Evolutionary conservation across 1,140 invertebrate species (phyloP), one percentile per base, ranked within the genome.

Genomic region (Drosophila kikkawai): DNA sequence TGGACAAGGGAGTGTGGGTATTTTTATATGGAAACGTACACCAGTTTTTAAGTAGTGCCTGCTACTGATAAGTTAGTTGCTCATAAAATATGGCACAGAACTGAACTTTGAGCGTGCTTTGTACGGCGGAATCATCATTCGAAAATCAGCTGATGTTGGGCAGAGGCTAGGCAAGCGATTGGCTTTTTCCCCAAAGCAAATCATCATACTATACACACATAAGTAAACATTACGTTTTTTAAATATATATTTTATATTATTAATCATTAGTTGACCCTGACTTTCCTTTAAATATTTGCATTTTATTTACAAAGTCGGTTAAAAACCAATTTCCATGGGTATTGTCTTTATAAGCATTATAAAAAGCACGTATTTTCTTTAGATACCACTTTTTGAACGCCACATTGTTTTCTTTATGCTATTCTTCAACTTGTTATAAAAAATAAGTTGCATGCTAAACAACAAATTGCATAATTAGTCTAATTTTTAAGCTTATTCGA

Each of bases 11-110:
- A 45, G 15, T 29, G 37, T 60, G 44, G 13, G 26, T 57, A 75
- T 48, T 44, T 73, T 44, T 75, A 76, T 75, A 68, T 63, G 42
- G 34, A 80, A 83, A 65, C 42, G 61, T 63, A 73, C 53, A 55
- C 34, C 53, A 55, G 61, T 73, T 64, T 61, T 70, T 65, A 36
- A 68, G 36, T 79, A 63, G 61, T 80, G 64, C 45, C 44, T 66
- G 44, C 55, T 44, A 34, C 67, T 86, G 83, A 86, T 87, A 86
- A 86, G 61, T 53, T 74, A 86, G 68, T 85, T 74, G 60, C 47
- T 51, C 64, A 57, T 63, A 78, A 77, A 84, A 84, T 65, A 80
- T 77, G 67, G 63, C 53, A 64, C 42, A 19, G 22, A 66, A 66
- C 45, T 79, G 65, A 79, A 82, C 79, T 86, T 86, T 86, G 82